Evolutionary conservation across 2,888 invertebrate genomes (phyloP), one percentile per base, ranked within the genome.

Genomic region (Plusia festucae): DNA sequence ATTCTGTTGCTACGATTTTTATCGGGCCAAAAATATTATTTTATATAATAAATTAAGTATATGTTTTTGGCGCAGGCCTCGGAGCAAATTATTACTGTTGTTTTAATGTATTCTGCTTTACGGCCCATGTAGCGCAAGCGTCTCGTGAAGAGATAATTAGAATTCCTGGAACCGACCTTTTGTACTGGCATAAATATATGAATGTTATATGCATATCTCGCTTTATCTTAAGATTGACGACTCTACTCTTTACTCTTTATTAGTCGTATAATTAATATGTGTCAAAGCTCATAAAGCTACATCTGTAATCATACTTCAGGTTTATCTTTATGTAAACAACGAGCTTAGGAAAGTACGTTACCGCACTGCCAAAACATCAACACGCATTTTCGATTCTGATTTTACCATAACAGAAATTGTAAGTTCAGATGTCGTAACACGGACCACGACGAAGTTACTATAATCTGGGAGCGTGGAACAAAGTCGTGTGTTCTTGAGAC

Each of bases 81-180:
- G 64, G 60, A 73, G 76, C 73, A 71, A 69, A 79, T 78, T 60
- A 76, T 76, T 72, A 40, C 70, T 68, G 57, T 66, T 73, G 70
- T 82, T 84, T 83, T 79, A 82, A 81, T 78, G 74, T 82, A 81
- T 78, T 79, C 78, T 78, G 70, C 69, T 86, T 85, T 83, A 86
- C 82, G 87, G 82, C 76, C 82, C 85, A 86, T 86, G 81, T 82
- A 85, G 75, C 65, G 70, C 76, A 83, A 88, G 76, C 85, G 88
- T 85, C 69, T 82, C 86, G 84, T 85, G 82, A 82, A 82, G 76
- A 81, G 78, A 85, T 89, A 85, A 88, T 88, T 87, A 83, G 76
- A 65, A 78, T 69, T 70, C 55, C 57, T 54, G 60, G 57, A 70
- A 53, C 53, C 80, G 73, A 78, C 81, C 78, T 83, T 78, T 79